Percentiles rank a stretch among this genome's conserved stretches.
Conservation (phyloP, 2,888 invertebrate species). For the Drosophila phalerata region DNA sequence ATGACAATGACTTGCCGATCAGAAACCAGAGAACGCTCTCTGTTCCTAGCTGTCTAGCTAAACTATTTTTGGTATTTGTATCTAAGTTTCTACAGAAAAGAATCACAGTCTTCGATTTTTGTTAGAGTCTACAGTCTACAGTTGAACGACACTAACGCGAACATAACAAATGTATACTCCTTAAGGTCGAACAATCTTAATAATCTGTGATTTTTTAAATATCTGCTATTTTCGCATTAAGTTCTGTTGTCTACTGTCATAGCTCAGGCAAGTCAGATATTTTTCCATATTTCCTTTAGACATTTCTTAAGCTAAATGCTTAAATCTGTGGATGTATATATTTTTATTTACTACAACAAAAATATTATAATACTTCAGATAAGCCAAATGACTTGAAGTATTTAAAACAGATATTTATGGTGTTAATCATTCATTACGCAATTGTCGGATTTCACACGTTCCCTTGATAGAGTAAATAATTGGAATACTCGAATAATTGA, state of each 20-base stretch:
- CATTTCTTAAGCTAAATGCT: too few relatives aligned
- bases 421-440: neutral
- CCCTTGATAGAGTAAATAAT: neutral
- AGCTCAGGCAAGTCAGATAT: too few relatives aligned
- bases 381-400: neutral
- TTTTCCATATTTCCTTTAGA: too few relatives aligned
- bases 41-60: slow-evolving; percentile 41
- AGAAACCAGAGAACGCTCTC: slow-evolving; percentile 22
- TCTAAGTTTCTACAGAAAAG: slow-evolving; percentile 35
- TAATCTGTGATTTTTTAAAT: too few relatives aligned
- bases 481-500: slow-evolving; percentile 8
- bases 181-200: neutral
- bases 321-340: too few relatives aligned
- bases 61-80: slow-evolving; percentile 69
- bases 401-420: neutral
- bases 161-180: neutral
- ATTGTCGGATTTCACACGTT: slow-evolving; percentile 7
- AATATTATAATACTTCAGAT: too few relatives aligned
- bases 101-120: slow-evolving; percentile 25
- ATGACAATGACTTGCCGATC: slow-evolving; percentile 67
- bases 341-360: too few relatives aligned
- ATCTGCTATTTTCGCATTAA: too few relatives aligned
- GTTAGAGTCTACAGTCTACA: slow-evolving; percentile 5
- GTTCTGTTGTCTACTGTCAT: too few relatives aligned
- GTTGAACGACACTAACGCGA: neutral